Percentiles rank a stretch among this genome's conserved stretches.
Evolutionary conservation across 30 jellyfish, hydroid and myxozoan species (phyloP).

Genomic region (Cassiopea xamachana): DNA sequence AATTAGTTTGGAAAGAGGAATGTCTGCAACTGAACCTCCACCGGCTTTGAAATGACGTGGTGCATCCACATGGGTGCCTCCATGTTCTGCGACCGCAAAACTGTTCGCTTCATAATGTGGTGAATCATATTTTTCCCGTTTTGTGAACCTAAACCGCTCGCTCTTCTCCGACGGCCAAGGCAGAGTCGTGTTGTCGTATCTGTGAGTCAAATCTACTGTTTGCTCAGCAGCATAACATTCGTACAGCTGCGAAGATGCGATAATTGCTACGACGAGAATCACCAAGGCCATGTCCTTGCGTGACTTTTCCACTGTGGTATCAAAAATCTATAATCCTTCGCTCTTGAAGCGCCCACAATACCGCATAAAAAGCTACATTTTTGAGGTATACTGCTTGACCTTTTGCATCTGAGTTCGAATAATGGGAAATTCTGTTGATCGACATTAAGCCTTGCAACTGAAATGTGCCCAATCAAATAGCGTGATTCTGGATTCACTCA

Average conservation of each 20-base stretch:
- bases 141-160: conserved; percentile 59
- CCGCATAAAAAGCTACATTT: not conserved
- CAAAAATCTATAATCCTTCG: not conserved
- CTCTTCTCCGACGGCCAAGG: conserved; percentile 77
- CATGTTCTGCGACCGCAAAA: conserved; percentile 83
- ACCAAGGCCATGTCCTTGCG: conserved; percentile 5
- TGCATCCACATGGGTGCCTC: conserved; percentile 93
- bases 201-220: conserved; percentile 49
- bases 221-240: not conserved
- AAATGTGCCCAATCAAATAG: too few species aligned
- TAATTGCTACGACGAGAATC: not conserved
- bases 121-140: conserved; percentile 20
- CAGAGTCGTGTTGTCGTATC: conserved; percentile 48
- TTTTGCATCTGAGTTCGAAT: too few species aligned
- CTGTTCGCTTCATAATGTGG: conserved; percentile 77
- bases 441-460: too few species aligned
- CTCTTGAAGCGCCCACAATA: not conserved
- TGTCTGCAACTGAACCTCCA: conserved; percentile 60
- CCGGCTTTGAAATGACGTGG: conserved; percentile 88
- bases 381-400: not conserved
- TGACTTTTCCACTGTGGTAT: not conserved
- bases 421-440: too few species aligned
- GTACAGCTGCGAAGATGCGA: not conserved
- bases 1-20: conserved; percentile 68
- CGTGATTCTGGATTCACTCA: too few species aligned